Evolutionary conservation across 1,140 invertebrate species (phyloP).

Genomic region (Augochlora pura): DNA sequence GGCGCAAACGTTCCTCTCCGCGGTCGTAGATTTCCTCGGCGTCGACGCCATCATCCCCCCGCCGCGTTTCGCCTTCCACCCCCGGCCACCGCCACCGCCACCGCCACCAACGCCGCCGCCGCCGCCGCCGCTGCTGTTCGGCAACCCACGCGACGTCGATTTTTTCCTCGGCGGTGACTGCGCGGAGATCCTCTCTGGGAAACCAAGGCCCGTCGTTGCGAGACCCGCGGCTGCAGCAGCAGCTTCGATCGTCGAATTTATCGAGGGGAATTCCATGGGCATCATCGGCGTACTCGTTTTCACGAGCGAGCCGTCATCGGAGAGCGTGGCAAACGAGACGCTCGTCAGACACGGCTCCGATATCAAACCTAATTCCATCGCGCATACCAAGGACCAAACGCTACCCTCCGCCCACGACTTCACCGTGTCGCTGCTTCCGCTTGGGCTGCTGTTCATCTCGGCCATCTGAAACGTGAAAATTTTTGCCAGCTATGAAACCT

Average conservation of each 20-base stretch:
- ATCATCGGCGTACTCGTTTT: not conserved
- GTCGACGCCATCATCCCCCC: too few relatives aligned
- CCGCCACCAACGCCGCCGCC: too few relatives aligned
- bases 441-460: not conserved
- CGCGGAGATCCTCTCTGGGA: not conserved
- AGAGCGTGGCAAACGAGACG: not conserved
- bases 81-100: too few relatives aligned
- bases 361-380: conserved; percentile 56
- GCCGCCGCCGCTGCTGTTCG: too few relatives aligned
- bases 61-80: too few relatives aligned
- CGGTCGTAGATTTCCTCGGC: not conserved
- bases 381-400: conserved; percentile 56
- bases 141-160: too few relatives aligned
- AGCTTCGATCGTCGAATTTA: too few relatives aligned
- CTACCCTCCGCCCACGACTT: conserved; percentile 34
- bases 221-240: not conserved
- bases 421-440: not conserved
- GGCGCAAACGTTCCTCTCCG: not conserved
- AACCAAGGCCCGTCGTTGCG: not conserved
- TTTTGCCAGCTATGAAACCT: too few relatives aligned
- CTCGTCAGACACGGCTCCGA: conserved; percentile 10
- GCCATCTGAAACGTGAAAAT: not conserved
- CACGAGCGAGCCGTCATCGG: not conserved
- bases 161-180: not conserved
- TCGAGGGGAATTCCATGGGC: not conserved